These are phyloP conservation scores for Peucedramus taeniatus DNA, from an alignment of 2,113 vertebrate species.

Conservation along the genomic window DNA sequence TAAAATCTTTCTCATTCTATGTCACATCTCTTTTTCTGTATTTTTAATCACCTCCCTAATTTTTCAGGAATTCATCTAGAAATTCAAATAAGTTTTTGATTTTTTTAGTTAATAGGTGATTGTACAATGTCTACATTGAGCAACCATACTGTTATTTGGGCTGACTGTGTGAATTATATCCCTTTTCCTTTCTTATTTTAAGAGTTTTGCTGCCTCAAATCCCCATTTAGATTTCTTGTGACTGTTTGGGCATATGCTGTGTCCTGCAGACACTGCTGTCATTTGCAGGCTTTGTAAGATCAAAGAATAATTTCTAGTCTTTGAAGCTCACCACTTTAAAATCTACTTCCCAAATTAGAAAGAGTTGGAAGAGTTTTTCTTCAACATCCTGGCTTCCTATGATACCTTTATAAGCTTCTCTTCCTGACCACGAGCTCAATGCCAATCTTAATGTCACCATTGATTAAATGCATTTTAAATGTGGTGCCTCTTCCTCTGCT, in stretches of 20 bases:
- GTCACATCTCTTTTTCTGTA: not conserved
- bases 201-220: not conserved
- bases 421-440: not conserved
- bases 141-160: not conserved
- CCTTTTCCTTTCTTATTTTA: not conserved
- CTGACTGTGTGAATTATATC: not conserved
- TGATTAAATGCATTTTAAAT: not conserved
- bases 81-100: not conserved
- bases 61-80: not conserved
- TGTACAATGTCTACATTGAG: not conserved
- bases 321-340: constrained; percentile 22
- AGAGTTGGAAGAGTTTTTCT: not conserved
- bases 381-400: not conserved
- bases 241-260: not conserved
- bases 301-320: not conserved
- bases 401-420: not conserved
- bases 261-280: not conserved
- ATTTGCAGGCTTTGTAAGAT: constrained; percentile 17
- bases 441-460: not conserved
- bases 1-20: not conserved
- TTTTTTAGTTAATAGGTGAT: not conserved
- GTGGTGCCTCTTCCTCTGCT: not conserved
- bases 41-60: not conserved
- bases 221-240: not conserved
- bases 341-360: not conserved